Conservation (phyloP, 2,797 vertebrate species). For the Neosalanx taihuensis region DNA sequence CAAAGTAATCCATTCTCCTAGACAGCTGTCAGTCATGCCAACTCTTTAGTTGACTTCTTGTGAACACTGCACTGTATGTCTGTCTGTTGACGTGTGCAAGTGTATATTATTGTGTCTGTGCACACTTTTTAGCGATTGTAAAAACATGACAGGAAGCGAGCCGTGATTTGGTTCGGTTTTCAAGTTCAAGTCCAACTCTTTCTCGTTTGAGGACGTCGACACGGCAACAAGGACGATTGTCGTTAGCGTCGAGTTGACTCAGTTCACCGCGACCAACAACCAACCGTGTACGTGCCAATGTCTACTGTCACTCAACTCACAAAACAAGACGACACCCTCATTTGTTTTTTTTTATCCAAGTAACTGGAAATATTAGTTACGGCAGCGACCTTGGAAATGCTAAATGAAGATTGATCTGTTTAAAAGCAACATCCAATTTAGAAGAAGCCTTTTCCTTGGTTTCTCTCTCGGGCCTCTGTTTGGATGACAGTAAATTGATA, state of each 20-base stretch:
- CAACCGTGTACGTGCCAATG: slow-evolving; percentile 8
- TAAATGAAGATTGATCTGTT: slow-evolving; percentile 48
- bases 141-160: background rate
- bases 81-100: slow-evolving; percentile 2
- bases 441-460: background rate
- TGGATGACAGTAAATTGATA: slow-evolving; percentile 33
- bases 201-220: too few relatives aligned
- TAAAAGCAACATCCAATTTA: slow-evolving; percentile 37
- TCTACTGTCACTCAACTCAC: slow-evolving; percentile 13
- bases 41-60: background rate
- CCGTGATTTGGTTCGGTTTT: background rate
- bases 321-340: slow-evolving; percentile 22
- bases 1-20: slow-evolving; percentile 42
- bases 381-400: slow-evolving; percentile 32
- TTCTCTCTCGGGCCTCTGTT: background rate
- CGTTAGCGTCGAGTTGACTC: background rate
- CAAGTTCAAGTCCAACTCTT: too few relatives aligned
- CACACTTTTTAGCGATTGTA: background rate
- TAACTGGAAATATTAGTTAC: slow-evolving; percentile 29
- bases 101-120: background rate
- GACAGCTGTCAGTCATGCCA: slow-evolving; percentile 50
- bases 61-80: background rate
- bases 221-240: too few relatives aligned
- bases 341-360: slow-evolving; percentile 28
- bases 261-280: slow-evolving; percentile 7